Percentiles rank a stretch among this genome's conserved stretches.
These are phyloP conservation scores for Digitonthophagus gazella DNA, from an alignment of 2,888 invertebrate species.

Conservation along the genomic window DNA sequence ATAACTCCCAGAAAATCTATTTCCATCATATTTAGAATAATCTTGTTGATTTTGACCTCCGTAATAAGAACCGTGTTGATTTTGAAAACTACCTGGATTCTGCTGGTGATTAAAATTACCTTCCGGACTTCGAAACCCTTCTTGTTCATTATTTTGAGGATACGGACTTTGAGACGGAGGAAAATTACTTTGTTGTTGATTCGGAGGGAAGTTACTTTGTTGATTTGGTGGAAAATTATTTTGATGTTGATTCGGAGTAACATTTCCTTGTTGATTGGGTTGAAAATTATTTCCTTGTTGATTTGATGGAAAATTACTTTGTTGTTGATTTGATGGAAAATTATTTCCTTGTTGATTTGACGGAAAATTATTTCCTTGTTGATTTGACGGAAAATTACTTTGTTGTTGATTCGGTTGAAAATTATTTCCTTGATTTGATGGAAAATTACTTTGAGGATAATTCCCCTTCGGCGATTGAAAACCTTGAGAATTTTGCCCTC, in stretches of 20 bases:
- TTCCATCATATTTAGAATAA: constrained; percentile 11
- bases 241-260: constrained; percentile 15
- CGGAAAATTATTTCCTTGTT: constrained; percentile 1
- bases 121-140: not conserved
- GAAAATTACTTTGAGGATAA: not conserved
- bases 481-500: constrained; percentile 14
- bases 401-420: not conserved
- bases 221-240: constrained; percentile 22
- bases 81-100: constrained; percentile 20
- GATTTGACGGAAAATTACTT: not conserved
- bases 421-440: not conserved
- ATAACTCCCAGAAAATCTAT: not conserved
- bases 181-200: constrained; percentile 26
- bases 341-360: not conserved
- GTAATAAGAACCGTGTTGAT: constrained; percentile 14
- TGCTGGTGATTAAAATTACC: constrained; percentile 8
- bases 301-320: not conserved
- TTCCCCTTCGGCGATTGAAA: constrained; percentile 18
- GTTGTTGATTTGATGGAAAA: not conserved
- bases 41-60: not conserved
- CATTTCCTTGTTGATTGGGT: constrained; percentile 7
- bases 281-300: not conserved
- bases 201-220: constrained; percentile 21
- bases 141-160: not conserved
- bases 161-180: constrained; percentile 6